phyloP scores from a whole-genome alignment of 2,797 vertebrate species.

The Telmatherina bonti region DNA sequence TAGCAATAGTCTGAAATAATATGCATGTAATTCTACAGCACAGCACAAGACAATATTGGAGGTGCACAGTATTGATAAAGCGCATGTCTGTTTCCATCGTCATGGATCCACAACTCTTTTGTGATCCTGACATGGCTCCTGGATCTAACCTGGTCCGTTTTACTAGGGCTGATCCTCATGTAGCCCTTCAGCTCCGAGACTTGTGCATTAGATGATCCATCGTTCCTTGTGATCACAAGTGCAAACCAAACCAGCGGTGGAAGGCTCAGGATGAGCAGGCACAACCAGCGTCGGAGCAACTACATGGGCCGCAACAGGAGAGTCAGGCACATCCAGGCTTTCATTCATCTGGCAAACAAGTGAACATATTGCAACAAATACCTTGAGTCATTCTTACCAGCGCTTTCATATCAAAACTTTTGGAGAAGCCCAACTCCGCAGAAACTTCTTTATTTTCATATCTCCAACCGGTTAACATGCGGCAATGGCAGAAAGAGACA shows the following conservation, averaged over 20 bases:
- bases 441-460: conserved; percentile 35
- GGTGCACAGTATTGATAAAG: neutral
- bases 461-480: neutral
- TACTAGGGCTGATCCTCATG: conserved; percentile 57
- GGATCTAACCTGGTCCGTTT: conserved; percentile 63
- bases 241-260: conserved; percentile 77
- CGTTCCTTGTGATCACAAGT: conserved; percentile 57
- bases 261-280: conserved; percentile 69
- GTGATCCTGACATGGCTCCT: neutral
- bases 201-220: neutral
- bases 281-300: conserved; percentile 66
- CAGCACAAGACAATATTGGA: neutral
- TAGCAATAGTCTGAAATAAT: neutral
- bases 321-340: neutral
- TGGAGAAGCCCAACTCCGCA: conserved; percentile 22
- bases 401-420: conserved; percentile 68
- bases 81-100: neutral
- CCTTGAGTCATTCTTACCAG: conserved; percentile 57
- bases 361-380: neutral
- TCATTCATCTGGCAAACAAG: neutral
- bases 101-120: neutral
- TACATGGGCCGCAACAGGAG: conserved; percentile 18
- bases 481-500: neutral
- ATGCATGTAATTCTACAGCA: neutral
- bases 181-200: conserved; percentile 72